A percentile compares a stretch with the other conserved stretches of the same genome.
Conservation (phyloP, 2,888 invertebrate species). For the Noctua comes region DNA sequence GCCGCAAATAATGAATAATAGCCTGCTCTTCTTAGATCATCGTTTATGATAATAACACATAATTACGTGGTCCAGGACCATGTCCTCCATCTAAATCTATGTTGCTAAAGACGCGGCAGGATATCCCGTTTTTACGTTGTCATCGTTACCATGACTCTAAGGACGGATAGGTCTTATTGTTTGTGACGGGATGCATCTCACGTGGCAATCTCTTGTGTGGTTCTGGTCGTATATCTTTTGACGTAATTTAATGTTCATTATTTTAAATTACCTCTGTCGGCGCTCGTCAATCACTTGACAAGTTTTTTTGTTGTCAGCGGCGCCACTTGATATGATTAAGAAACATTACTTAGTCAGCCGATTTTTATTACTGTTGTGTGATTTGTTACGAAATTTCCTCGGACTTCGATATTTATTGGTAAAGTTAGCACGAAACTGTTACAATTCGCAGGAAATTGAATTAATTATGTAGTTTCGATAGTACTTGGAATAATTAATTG, state of each 20-base stretch:
- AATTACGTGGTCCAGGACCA: conserved; percentile 35
- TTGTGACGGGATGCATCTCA: conserved; percentile 68
- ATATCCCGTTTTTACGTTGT: conserved; percentile 69
- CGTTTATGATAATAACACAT: conserved; percentile 52
- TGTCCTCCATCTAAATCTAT: conserved; percentile 58
- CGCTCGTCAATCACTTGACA: conserved; percentile 74
- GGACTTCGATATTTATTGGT: conserved; percentile 43
- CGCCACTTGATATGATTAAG: conserved; percentile 76
- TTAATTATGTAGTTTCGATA: conserved; percentile 25
- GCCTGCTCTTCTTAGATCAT: conserved; percentile 54
- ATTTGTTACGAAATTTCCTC: conserved; percentile 42
- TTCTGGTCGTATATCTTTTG: conserved; percentile 64
- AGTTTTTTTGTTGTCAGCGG: conserved; percentile 74
- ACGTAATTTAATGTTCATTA: conserved; percentile 75
- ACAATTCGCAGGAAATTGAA: conserved; percentile 27
- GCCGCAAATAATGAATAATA: conserved; percentile 71
- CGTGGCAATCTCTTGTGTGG: conserved; percentile 64
- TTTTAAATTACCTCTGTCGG: conserved; percentile 73
- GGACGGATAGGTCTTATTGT: conserved; percentile 57
- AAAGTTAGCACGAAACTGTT: conserved; percentile 43
- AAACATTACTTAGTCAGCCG: conserved; percentile 59
- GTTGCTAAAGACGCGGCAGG: conserved; percentile 57
- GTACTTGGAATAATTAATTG: conserved; percentile 16
- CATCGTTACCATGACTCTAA: conserved; percentile 53
- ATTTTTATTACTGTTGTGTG: conserved; percentile 59